Base-by-base conservation (phyloP, 2,888 invertebrate genomes). In the Eupithecia tripunctaria region DNA sequence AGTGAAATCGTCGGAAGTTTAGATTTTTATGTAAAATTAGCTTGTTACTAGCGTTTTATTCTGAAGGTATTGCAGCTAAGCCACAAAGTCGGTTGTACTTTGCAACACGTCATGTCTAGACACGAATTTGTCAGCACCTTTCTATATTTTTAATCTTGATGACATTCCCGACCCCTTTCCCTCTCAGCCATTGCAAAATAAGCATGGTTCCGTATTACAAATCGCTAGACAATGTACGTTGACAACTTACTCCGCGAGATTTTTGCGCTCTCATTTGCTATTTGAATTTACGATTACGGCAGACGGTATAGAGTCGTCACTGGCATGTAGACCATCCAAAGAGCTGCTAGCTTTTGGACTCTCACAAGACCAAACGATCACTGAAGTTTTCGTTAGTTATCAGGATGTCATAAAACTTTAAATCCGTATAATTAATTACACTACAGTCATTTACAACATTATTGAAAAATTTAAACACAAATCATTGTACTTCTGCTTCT, bases 261-360 rank as follows among this genome's bases (percentile, higher is more conserved):
- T 86, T 82, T 82, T 78, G 77, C 79, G 75, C 81, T 82, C 85
- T 86, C 86, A 85, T 86, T 86, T 84, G 85, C 82, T 81, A 80
- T 81, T 81, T 85, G 83, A 83, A 90, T 89, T 89, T 89, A 88
- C 88, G 84, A 84, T 84, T 80, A 75, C 81, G 82, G 82, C 81
- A 80, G 83, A 78, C 83, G 82, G 89, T 89, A 94, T 94, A 89
- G 90, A 94, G 93, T 91, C 93, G 93, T 94, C 94, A 93, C 90
- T 90, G 89, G 89, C 90, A 88, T 92, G 92, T 90, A 90, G 88
- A 87, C 80, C 86, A 86, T 18, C 15, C 59, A 43, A 64, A 18
- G 68, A 65, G 59, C 43, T n/a, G 65, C 60, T 41, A 68, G 38
- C 25, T 41, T 56, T 10, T 72, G 70, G 75, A 75, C 25, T 25